These are phyloP conservation scores for Hydractinia echinata DNA, from an alignment of 30 jellyfish, hydroid and myxozoan species.

Conservation along the genomic window DNA sequence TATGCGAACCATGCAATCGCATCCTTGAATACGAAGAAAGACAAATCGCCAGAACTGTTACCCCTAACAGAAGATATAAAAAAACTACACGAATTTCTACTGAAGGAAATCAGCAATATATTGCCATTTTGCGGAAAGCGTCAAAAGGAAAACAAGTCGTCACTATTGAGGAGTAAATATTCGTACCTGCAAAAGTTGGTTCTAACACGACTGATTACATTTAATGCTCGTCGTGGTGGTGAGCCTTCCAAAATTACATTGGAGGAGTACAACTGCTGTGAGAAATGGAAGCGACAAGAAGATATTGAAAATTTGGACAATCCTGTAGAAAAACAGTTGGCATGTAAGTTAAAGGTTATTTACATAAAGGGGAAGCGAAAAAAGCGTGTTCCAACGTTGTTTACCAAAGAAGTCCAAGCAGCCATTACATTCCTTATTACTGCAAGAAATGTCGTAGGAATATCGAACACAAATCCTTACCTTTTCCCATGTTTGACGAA, in stretches of 20 bases:
- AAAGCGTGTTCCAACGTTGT: constrained; percentile 16
- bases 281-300: not conserved
- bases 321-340: not conserved
- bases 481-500: no score
- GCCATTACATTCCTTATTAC: constrained; percentile 28
- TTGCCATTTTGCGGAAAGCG: no score
- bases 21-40: not conserved
- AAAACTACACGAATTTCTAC: not conserved
- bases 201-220: not conserved
- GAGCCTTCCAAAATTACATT: not conserved
- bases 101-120: not conserved
- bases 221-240: not conserved
- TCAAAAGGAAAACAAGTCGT: not conserved
- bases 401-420: constrained; percentile 14
- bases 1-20: not conserved
- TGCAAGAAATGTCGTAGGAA: no score
- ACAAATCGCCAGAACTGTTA: not conserved
- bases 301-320: not conserved
- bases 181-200: not conserved
- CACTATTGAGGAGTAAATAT: not conserved
- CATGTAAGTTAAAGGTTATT: not conserved
- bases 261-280: not conserved
- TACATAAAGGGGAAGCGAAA: constrained; percentile 37
- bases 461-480: no score
- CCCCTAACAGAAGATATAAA: not conserved